Conservation (phyloP, 2,888 invertebrate species). For the Euclidia mi region DNA sequence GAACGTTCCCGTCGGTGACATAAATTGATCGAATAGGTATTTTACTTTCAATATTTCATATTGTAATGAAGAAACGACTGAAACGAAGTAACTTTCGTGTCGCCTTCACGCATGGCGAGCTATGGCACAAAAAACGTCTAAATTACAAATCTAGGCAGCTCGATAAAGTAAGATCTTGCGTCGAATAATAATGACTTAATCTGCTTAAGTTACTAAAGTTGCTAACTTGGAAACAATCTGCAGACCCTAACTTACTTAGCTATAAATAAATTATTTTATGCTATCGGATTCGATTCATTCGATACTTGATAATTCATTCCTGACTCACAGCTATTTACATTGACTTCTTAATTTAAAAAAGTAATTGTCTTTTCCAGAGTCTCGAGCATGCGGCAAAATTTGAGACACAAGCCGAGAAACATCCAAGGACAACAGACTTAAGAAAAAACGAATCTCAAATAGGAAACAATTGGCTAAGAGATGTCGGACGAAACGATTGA, state of each 20-base stretch:
- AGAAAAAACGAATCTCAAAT: not conserved
- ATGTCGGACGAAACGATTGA: conserved; percentile 5
- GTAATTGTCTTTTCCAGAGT: too few species aligned
- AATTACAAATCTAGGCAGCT: conserved; percentile 16
- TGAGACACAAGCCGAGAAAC: too few species aligned
- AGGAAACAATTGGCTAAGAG: conserved; percentile 1
- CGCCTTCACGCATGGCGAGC: conserved; percentile 42
- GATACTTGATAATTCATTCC: too few species aligned
- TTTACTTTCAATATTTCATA: conserved; percentile 5
- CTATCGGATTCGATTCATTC: too few species aligned
- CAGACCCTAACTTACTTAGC: too few species aligned
- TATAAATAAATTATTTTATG: too few species aligned
- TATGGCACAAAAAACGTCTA: conserved; percentile 32
- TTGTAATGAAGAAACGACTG: conserved; percentile 17
- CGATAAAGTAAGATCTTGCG: conserved; percentile 16
- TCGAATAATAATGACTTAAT: conserved; percentile 19
- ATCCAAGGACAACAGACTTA: too few species aligned
- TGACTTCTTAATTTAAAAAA: too few species aligned
- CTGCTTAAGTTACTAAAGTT: not conserved
- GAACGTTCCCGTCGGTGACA: not conserved
- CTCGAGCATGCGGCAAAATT: too few species aligned
- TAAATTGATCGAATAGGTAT: not conserved
- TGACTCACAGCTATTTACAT: too few species aligned
- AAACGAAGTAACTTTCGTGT: conserved; percentile 34
- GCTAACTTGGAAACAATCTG: not conserved